Base-by-base conservation (phyloP, 2,113 vertebrate genomes). In the Microcebus murinus region DNA sequence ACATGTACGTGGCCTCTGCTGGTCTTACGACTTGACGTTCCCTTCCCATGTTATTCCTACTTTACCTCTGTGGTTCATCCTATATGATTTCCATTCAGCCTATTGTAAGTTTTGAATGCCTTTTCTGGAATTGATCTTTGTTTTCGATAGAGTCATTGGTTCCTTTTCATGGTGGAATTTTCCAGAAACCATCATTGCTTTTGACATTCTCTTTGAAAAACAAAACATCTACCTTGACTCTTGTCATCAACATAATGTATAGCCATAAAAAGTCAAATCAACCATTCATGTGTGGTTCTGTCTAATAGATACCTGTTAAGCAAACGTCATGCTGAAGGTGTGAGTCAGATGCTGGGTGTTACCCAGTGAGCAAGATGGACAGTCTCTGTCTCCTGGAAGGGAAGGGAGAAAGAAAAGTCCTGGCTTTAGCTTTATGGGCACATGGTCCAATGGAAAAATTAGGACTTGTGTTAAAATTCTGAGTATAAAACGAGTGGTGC, bases 321-420 rank as follows among this genome's bases (percentile, higher is more conserved):
- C 36, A 13, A 17, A 13, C 29, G 1, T 34, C 3, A 0, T n/a
- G 48, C 17, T 18, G 3, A 6, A 2, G 34, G 45, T 17, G 39
- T 8, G 9, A 4, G 17, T 57, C 4, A 25, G 25, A 13, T 50
- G 71, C 45, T n/a, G 55, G 7, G 3, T 50, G 8, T 39, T 15
- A 14, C 23, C 29, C 13, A 3, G 39, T 61, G 15, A 79, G 1
- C 57, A 34, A 23, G 11, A 3, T 1, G 7, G 10, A 4, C 45
- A 0, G 3, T 29, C 80, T 70, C 36, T 74, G 71, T 42, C 31
- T 13, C 27, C 1, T 0, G 8, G n/a, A 48, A 63, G 34, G n/a
- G 70, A 45, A 82, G 39, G 7, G 39, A 15, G 42, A 52, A 48
- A 52, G 45, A 57, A 59, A 36, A 42, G 21, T 18, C 71, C 34